phyloP scores from a whole-genome alignment of 35 echinoderm and acorn worm genomes.

The Eucidaris tribuloides region DNA sequence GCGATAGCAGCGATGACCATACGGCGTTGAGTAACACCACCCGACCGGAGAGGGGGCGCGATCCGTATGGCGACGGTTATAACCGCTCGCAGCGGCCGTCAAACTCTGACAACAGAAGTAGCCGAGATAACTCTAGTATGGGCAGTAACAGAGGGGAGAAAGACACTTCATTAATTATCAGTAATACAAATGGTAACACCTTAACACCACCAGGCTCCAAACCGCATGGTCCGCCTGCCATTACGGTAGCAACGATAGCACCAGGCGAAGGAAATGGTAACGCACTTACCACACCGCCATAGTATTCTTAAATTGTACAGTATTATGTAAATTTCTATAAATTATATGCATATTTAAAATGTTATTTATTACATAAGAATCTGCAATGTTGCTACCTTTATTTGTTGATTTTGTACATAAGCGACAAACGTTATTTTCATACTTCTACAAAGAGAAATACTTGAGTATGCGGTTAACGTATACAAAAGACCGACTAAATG shows the following conservation, averaged over 20 bases:
- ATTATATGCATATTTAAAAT: too few relatives aligned
- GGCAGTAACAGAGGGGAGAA: background rate
- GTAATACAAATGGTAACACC: background rate
- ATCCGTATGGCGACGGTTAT: background rate
- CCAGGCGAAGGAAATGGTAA: background rate
- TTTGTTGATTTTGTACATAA: too few relatives aligned
- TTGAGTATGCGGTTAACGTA: too few relatives aligned
- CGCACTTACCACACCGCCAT: background rate
- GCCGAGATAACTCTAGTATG: background rate
- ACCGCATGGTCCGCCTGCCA: background rate
- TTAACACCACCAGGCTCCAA: background rate
- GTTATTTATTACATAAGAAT: too few relatives aligned
- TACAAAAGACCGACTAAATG: too few relatives aligned
- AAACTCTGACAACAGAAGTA: slow-evolving; percentile 9
- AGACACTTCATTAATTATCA: slow-evolving; percentile 9
- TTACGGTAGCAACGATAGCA: background rate
- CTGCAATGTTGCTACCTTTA: too few relatives aligned
- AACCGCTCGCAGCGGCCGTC: background rate
- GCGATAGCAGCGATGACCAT: slow-evolving; percentile 69
- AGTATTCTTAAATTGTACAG: too few relatives aligned
- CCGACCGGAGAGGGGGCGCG: background rate
- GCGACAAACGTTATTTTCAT: too few relatives aligned
- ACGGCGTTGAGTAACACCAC: slow-evolving; percentile 45
- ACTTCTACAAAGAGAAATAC: too few relatives aligned
- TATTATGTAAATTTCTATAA: too few relatives aligned